These are phyloP conservation scores for Dreissena polymorpha DNA, from an alignment of 1,140 invertebrate genomes.

Conservation along the genomic window DNA sequence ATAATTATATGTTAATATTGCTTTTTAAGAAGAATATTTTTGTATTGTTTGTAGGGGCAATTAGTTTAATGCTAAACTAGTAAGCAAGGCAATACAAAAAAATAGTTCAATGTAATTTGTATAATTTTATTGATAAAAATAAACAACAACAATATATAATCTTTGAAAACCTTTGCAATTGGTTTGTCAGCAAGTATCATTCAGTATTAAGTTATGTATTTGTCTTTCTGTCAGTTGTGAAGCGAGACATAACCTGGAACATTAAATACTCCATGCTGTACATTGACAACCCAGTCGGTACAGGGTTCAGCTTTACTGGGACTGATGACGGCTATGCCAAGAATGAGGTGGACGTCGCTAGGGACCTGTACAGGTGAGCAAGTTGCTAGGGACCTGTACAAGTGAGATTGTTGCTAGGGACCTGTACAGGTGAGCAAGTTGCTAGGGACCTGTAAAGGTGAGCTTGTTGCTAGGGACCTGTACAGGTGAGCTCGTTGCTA, in stretches of 20 bases:
- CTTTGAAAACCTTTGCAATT: no score
- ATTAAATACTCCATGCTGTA: conserved; percentile 88
- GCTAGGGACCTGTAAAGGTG: neutral
- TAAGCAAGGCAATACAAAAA: no score
- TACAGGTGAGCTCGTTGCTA: conserved; percentile 76
- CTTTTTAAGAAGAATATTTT: no score
- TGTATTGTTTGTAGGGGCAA: no score
- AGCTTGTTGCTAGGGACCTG: conserved; percentile 77
- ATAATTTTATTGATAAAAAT: no score
- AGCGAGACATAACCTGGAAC: conserved; percentile 85
- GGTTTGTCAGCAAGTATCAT: no score
- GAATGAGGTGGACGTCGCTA: conserved; percentile 79
- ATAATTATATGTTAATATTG: no score
- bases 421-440: conserved; percentile 75
- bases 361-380: conserved; percentile 78
- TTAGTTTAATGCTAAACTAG: no score
- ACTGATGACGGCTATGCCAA: conserved; percentile 74
- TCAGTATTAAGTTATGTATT: no score
- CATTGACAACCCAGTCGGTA: conserved; percentile 90
- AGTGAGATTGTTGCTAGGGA: conserved; percentile 74
- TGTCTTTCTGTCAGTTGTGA: conserved; percentile 62
- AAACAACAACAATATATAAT: no score
- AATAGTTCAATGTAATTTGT: no score
- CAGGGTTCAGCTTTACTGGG: conserved; percentile 77
- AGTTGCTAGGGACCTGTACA: neutral